Base-by-base conservation (phyloP, 1,140 invertebrate genomes). In the Achroia grisella region DNA sequence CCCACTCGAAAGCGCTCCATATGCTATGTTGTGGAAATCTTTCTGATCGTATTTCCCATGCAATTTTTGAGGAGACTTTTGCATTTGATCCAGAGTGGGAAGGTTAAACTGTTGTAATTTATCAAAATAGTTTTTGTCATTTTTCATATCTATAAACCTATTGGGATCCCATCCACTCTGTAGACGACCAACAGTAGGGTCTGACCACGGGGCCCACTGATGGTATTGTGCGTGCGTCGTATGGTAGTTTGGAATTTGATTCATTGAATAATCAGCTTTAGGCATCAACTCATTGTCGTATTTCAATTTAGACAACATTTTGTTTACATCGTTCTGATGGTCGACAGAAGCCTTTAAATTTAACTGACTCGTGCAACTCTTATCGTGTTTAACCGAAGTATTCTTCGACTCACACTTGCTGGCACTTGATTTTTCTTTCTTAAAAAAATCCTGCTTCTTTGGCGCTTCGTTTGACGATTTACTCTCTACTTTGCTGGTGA, bases 171-270 rank as follows among this genome's bases (percentile, higher is more conserved):
- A 87, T 0, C 80, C 75, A 14, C 71, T 66, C 39, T 80, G 81
- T n/a, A 85, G 44, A 10, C 81, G 51, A 3, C 17, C 17, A 23
- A 23, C 17, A 27, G 88, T 79, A 2, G 71, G 77, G 45, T 91
- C 35, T 8, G 13, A 89, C 90, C 90, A 91, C 4, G 86, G 86
- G 53, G 89, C 87, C 83, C 89, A 90, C 60, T 88, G 87, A 23
- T 23, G 17, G 44, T 90, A 91, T 52, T 91, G 88, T 0, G 86
- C 69, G 69, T 79, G 89, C 0, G 88, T 77, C 9, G 88, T 86
- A 51, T 90, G 88, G 49, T 90, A 90, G 54, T 89, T 90, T 0
- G 88, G 87, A 43, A 89, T 87, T 50, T 89, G 87, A 56, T 90
- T 89, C 69, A 90, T 87, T 0, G 86, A 72, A 50, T 87, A 88